Evolutionary conservation across 1,140 invertebrate genomes (phyloP).

Genomic region (Centruroides vittatus): DNA sequence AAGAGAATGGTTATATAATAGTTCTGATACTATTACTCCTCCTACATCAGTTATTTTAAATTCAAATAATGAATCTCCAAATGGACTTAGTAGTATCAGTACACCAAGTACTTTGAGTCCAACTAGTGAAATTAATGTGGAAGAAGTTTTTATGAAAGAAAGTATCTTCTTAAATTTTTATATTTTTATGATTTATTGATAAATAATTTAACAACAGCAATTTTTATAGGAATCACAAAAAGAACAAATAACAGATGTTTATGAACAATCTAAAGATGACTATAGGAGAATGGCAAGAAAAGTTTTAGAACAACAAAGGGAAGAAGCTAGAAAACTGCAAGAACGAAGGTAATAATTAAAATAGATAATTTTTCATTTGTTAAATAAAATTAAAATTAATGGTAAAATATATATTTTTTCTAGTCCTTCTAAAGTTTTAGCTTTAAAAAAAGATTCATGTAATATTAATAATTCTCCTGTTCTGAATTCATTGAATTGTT

Average conservation of each 20-base stretch:
- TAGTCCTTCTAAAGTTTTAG: too few species aligned
- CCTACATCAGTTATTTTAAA: neutral
- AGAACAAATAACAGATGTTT: neutral
- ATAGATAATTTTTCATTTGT: too few species aligned
- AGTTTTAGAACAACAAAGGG: constrained; percentile 22
- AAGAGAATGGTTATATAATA: constrained; percentile 14
- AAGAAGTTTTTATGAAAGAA: constrained; percentile 19
- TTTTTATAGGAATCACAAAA: too few species aligned
- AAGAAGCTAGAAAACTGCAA: constrained; percentile 18
- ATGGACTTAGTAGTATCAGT: neutral
- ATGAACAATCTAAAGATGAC: constrained; percentile 24
- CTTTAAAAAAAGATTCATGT: too few species aligned
- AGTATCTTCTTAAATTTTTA: neutral
- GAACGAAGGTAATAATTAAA: constrained; percentile 16
- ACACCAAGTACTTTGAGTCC: constrained; percentile 15
- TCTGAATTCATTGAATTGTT: too few species aligned
- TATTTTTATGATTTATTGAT: neutral
- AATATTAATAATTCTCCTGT: too few species aligned
- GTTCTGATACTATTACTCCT: neutral
- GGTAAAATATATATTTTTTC: too few species aligned
- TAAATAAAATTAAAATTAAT: too few species aligned
- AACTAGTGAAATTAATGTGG: constrained; percentile 3
- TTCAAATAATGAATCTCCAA: neutral
- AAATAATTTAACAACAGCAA: too few species aligned
- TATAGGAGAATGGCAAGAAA: constrained; percentile 21